Base-by-base conservation (phyloP, 2,113 vertebrate species). In the Engystomops pustulosus region DNA sequence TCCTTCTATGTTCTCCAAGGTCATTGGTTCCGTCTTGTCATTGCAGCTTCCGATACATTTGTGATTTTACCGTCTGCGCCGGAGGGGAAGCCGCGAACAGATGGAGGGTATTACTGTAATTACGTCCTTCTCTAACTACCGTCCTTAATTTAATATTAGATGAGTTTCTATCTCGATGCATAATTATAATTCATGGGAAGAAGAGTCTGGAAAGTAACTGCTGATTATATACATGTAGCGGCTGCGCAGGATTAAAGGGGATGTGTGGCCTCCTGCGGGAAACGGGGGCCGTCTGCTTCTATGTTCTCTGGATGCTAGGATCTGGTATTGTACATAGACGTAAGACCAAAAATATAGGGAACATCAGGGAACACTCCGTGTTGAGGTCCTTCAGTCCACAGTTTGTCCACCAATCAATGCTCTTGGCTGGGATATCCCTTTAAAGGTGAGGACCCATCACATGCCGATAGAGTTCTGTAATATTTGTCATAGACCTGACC, bases 121-220 rank as follows among this genome's bases (percentile, higher is more conserved):
- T 72, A 60, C 51, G 47, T 72, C 49, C 80, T 72, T 81, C 53
- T 27, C 49, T 58, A 80, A 80, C 79, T 58, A 60, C 49, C 23
- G 34, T 60, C 34, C 68, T 74, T 45, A 82, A 74, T 82, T 74
- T 82, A 68, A 74, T 82, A 74, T 60, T 27, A 74, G 45, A 82
- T 32, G 36, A 74, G 51, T 32, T 74, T 27, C 68, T 38, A 41
- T 72, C 49, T 18, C 58, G 25, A 74, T 69, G 18, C 30, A 38
- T 38, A 81, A 72, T 82, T 74, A 72, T 71, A 32, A 30, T 36
- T 67, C 17, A 36, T 67, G 36, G 62, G 1, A 67, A 67, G 18
- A 67, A 36, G 36, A 67, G 36, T 36, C 15, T 20, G 17, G 17
- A 18, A 67, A 67, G 17, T 65, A 36, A 4, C 14, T 20, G 32